These are phyloP conservation scores for Microlaimidae sp. DNA, from an alignment of 2,888 invertebrate genomes.

Conservation along the genomic window DNA sequence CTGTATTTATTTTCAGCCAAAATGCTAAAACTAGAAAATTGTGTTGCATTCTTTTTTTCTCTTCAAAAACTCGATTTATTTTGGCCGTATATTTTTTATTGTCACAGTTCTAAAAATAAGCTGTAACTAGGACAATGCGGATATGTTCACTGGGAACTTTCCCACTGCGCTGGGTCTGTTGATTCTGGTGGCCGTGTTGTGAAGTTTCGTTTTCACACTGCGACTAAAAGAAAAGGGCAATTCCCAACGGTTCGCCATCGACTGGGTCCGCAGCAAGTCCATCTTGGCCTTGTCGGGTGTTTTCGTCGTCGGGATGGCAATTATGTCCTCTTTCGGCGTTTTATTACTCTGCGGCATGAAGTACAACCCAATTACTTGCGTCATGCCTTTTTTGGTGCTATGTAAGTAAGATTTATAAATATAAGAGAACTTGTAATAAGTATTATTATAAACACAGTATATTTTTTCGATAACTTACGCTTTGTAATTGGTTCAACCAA, in stretches of 20 bases:
- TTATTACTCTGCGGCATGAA: constrained; percentile 74
- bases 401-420: too few relatives aligned
- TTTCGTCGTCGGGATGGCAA: constrained; percentile 72
- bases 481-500: too few relatives aligned
- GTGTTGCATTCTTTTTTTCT: too few relatives aligned
- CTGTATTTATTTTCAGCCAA: too few relatives aligned
- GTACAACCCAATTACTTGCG: constrained; percentile 81
- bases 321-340: constrained; percentile 68
- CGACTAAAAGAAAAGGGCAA: not conserved
- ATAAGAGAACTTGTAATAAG: too few relatives aligned
- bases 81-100: not conserved
- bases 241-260: constrained; percentile 35
- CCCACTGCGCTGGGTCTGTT: constrained; percentile 64
- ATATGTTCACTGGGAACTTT: constrained; percentile 45
- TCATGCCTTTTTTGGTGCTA: constrained; percentile 84
- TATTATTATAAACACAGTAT: too few relatives aligned
- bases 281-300: constrained; percentile 69
- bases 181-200: constrained; percentile 55
- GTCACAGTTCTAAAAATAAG: constrained; percentile 56
- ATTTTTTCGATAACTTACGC: too few relatives aligned
- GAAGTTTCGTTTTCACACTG: constrained; percentile 22
- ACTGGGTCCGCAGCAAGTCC: constrained; percentile 80
- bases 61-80: too few relatives aligned
- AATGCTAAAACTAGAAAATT: too few relatives aligned
- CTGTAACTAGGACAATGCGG: constrained; percentile 79